A percentile compares a stretch with the other conserved stretches of the same genome.
These are phyloP conservation scores for Trissolcus brochymenae DNA, from an alignment of 2,888 invertebrate species.

Conservation along the genomic window DNA sequence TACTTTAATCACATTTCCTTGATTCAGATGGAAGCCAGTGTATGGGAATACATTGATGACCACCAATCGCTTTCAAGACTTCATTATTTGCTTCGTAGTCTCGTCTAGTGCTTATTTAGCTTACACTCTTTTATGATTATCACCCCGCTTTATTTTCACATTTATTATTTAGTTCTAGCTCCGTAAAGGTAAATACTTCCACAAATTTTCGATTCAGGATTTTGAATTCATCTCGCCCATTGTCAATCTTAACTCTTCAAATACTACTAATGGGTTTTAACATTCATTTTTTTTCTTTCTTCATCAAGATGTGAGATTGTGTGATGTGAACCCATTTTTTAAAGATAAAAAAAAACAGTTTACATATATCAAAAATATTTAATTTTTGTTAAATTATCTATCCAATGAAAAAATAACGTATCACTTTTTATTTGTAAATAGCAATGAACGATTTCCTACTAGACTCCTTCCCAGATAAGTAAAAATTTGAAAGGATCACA, in stretches of 20 bases:
- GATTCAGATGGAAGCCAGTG: slow-evolving; percentile 76
- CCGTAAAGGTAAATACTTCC: slow-evolving; percentile 73
- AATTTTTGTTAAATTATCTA: too few relatives aligned
- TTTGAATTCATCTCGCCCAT: slow-evolving; percentile 2
- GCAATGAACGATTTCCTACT: too few relatives aligned
- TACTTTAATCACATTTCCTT: slow-evolving; percentile 63
- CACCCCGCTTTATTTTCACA: slow-evolving; percentile 72
- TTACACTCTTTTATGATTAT: slow-evolving; percentile 68
- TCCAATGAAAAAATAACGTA: too few relatives aligned
- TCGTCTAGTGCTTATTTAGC: slow-evolving; percentile 73
- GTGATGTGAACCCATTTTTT: too few relatives aligned
- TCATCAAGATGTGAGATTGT: too few relatives aligned
- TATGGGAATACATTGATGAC: slow-evolving; percentile 74
- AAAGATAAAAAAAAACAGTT: too few relatives aligned
- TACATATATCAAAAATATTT: too few relatives aligned
- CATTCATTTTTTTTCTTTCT: too few relatives aligned
- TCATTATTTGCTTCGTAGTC: slow-evolving; percentile 74
- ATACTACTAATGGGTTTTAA: too few relatives aligned
- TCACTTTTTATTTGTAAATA: too few relatives aligned
- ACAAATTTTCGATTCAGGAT: slow-evolving; percentile 8
- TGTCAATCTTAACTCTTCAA: background rate
- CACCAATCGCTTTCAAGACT: slow-evolving; percentile 73
- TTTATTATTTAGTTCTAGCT: slow-evolving; percentile 70
- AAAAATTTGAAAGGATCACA: slow-evolving; percentile 21
- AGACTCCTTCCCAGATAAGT: background rate